These are phyloP conservation scores for Micrastur ruficollis DNA, from an alignment of 2,797 vertebrate genomes.

Conservation along the genomic window DNA sequence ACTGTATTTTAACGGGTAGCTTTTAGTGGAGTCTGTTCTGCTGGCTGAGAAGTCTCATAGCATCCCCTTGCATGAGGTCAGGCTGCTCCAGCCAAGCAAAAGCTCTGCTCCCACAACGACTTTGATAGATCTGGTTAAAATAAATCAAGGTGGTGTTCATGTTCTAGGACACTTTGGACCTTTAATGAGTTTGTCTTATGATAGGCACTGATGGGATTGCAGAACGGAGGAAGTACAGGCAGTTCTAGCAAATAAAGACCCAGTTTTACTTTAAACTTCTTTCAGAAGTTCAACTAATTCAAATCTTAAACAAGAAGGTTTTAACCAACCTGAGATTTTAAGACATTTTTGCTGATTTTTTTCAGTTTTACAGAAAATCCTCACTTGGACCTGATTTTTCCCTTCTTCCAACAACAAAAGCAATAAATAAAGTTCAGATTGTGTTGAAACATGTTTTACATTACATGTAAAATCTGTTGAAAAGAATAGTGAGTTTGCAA, in stretches of 20 bases:
- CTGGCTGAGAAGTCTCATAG: background rate
- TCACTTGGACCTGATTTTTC: background rate
- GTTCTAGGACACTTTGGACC: background rate
- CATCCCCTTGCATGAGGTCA: background rate
- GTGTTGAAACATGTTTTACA: background rate
- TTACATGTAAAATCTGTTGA: constrained; percentile 1
- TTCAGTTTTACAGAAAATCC: background rate
- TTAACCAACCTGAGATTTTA: background rate
- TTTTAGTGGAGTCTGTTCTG: background rate
- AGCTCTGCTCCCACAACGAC: background rate
- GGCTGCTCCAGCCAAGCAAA: background rate
- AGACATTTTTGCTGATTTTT: background rate
- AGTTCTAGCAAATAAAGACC: background rate
- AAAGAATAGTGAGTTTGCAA: background rate
- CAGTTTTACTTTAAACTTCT: background rate
- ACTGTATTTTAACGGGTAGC: background rate
- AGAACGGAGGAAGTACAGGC: background rate
- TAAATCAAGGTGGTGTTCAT: background rate
- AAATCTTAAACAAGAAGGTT: background rate
- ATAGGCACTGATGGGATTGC: background rate
- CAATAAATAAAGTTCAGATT: background rate
- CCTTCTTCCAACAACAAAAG: constrained; percentile 1
- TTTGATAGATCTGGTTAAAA: background rate
- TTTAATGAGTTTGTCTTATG: background rate
- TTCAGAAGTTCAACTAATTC: background rate